A percentile compares a stretch with the other conserved stretches of the same genome.
Conservation (phyloP, 2,888 invertebrate genomes). For the Drosophila neutralis region DNA sequence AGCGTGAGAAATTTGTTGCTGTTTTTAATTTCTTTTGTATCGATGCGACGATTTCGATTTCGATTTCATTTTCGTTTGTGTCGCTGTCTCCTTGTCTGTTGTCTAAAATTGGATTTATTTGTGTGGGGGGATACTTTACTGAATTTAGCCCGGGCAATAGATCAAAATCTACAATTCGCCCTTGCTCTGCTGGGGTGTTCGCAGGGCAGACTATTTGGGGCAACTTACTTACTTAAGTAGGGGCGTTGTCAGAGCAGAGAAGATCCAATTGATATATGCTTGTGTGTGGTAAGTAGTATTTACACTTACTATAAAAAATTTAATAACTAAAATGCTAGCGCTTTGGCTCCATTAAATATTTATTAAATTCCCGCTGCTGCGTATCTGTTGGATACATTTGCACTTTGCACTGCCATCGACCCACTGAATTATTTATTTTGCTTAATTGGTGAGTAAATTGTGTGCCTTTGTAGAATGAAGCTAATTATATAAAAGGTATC, state of each 20-base stretch:
- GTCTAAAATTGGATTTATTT: conserved; percentile 64
- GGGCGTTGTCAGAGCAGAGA: conserved; percentile 6
- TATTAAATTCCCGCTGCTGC: conserved; percentile 41
- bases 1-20: conserved; percentile 78
- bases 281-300: conserved; percentile 5
- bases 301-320: conserved; percentile 63
- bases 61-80: conserved; percentile 51
- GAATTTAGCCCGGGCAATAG: conserved; percentile 59
- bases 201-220: conserved; percentile 1
- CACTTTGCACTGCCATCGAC: conserved; percentile 51
- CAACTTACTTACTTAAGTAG: background rate
- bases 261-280: conserved; percentile 1
- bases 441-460: conserved; percentile 57
- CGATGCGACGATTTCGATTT: conserved; percentile 66
- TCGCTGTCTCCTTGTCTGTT: conserved; percentile 42
- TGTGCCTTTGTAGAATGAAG: conserved; percentile 54
- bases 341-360: conserved; percentile 60
- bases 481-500: conserved; percentile 69
- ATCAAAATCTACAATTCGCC: conserved; percentile 64
- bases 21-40: conserved; percentile 77
- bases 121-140: conserved; percentile 30
- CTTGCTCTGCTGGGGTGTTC: conserved; percentile 5
- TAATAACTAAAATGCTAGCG: conserved; percentile 41
- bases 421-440: conserved; percentile 66
- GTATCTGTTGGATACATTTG: conserved; percentile 44